Evolutionary conservation across 2,797 vertebrate species (phyloP), one percentile per base, ranked within the genome.

Genomic region (Cossypha polioptera): DNA sequence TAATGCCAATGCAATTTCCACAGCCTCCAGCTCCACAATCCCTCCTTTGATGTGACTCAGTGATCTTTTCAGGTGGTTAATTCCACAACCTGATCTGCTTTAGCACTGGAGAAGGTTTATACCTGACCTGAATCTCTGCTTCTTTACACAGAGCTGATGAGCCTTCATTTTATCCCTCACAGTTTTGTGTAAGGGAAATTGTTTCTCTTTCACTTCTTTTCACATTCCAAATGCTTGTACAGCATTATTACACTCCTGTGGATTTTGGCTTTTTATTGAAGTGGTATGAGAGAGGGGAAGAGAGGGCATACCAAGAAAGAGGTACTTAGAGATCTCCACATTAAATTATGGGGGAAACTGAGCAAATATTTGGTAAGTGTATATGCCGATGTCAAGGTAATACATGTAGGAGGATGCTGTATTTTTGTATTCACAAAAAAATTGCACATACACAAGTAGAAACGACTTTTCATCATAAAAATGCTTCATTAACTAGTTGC

Each of bases 1-100:
- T 87, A 36, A 71, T 85, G 55, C 48, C 57, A 55, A 5, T 1
- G 1, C 50, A 66, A 79, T 93, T 95, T 95, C 57, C 72, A 85
- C 40, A 85, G 67, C 55, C 71, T 85, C 55, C 35, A 61, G 77
- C 40, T 68, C 47, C 38, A 72, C 50, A 58, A 31, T 76, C 71
- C 36, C 11, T 85, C 53, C 72, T 95, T 85, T 87, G 74, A 95
- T 85, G 92, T 87, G 74, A 40, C 50, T 94, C 80, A 40, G 65
- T 94, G 88, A 94, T 85, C 77, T 93, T 95, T 92, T 73, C 88
- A 89, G 77, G 40, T 28, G 5, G 48, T 76, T 96, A 94, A 77
- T 94, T 97, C 57, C 74, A 82, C 72, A 86, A 18, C 53, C 54
- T 58, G 59, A 87, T 95, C 80, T 87, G 45, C 72, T 86, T 92